Evolutionary conservation across 2,888 invertebrate genomes (phyloP).

Genomic region (Arrhopalites spinosus): DNA sequence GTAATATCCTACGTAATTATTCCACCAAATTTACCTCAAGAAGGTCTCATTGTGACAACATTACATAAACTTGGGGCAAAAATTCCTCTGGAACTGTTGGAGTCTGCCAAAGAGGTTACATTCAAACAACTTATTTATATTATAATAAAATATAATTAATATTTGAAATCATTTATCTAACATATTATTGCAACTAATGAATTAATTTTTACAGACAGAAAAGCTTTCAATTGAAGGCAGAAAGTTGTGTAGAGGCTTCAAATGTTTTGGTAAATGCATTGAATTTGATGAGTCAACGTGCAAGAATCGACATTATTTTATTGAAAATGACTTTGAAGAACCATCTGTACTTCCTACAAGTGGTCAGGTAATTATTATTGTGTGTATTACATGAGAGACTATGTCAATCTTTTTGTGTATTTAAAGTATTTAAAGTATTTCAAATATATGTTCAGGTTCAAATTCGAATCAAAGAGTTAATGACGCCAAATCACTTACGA

Average conservation of each 20-base stretch:
- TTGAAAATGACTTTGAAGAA: slow-evolving; percentile 5
- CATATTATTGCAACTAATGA: background rate
- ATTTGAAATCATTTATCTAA: too few species aligned
- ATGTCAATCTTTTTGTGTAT: background rate
- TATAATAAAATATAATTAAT: too few species aligned
- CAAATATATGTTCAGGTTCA: slow-evolving; percentile 14
- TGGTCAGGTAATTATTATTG: slow-evolving; percentile 23
- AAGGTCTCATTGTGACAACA: slow-evolving; percentile 10
- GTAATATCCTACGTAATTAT: slow-evolving; percentile 17
- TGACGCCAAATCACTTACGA: slow-evolving; percentile 25
- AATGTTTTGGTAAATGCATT: slow-evolving; percentile 22
- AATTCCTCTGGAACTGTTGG: slow-evolving; percentile 7
- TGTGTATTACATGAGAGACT: background rate
- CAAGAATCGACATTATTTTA: slow-evolving; percentile 22
- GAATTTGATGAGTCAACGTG: slow-evolving; percentile 17
- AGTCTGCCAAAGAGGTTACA: slow-evolving; percentile 16
- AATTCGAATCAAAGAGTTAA: slow-evolving; percentile 17
- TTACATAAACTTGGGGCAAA: slow-evolving; percentile 15
- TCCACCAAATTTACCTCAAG: slow-evolving; percentile 2
- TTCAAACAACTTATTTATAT: background rate
- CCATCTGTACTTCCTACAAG: slow-evolving; percentile 7
- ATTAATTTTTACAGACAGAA: background rate
- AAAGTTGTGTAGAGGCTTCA: slow-evolving; percentile 24
- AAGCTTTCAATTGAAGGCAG: background rate
- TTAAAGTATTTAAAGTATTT: background rate